Evolutionary conservation across 2,113 vertebrate genomes (phyloP).

Genomic region (Helogale parvula): DNA sequence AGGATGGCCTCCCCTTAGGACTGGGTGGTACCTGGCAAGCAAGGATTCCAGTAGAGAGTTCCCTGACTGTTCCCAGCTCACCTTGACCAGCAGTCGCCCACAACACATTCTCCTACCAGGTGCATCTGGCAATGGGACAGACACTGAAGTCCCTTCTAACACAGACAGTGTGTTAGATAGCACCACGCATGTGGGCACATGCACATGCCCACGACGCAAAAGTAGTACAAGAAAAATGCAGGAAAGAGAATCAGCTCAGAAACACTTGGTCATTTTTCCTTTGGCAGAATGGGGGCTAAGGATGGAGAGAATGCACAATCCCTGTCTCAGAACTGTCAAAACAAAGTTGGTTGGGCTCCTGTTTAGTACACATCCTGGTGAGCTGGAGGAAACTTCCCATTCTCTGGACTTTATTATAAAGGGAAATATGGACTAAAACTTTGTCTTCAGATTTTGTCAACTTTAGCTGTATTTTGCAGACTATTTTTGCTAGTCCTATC

Average conservation of each 20-base stretch:
- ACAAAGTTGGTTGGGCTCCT: neutral
- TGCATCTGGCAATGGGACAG: neutral
- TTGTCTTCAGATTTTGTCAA: neutral
- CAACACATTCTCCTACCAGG: neutral
- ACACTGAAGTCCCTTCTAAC: neutral
- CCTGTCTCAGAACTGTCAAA: neutral
- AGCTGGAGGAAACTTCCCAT: neutral
- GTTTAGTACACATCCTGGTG: neutral
- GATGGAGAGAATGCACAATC: fast-evolving
- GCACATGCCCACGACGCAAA: neutral
- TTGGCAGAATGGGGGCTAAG: neutral
- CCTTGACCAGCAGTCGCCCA: neutral
- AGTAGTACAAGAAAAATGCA: neutral
- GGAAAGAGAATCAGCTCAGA: neutral
- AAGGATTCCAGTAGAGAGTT: neutral
- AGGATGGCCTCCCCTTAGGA: neutral
- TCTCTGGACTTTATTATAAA: neutral
- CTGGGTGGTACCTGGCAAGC: neutral
- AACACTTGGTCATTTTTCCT: neutral
- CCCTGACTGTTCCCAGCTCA: neutral
- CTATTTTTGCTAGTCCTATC: neutral
- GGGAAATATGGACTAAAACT: neutral
- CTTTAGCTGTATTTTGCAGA: neutral
- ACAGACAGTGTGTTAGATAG: no score
- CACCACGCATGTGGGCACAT: fast-evolving